Conservation (phyloP, 53 echinoderm and acorn worm species). For the Holothuria leucospilota region DNA sequence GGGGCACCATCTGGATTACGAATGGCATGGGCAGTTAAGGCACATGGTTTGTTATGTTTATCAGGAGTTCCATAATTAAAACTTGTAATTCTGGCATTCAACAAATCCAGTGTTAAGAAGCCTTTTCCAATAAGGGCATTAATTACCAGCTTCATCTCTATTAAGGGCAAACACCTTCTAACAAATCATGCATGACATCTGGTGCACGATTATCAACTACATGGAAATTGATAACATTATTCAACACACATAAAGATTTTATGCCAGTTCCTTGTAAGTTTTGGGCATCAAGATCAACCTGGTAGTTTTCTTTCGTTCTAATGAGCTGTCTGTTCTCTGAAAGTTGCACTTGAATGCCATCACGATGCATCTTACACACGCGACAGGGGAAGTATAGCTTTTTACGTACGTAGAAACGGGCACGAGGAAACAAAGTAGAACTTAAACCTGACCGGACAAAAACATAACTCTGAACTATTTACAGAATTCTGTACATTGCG, state of each 20-base stretch:
- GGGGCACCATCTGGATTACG: conserved; percentile 50
- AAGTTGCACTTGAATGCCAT: neutral
- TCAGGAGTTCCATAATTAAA: conserved; percentile 64
- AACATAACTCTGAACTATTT: no score
- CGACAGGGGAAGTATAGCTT: no score
- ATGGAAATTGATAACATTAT: conserved; percentile 40
- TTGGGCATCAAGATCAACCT: conserved; percentile 20
- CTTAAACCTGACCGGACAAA: no score
- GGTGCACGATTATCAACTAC: conserved; percentile 51
- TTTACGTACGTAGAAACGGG: no score
- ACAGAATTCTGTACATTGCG: no score
- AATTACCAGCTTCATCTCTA: conserved; percentile 58
- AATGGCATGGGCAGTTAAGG: neutral
- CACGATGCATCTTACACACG: conserved; percentile 53
- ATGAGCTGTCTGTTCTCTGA: conserved; percentile 14
- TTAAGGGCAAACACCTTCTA: conserved; percentile 58
- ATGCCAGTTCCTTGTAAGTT: conserved; percentile 62
- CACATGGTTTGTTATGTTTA: conserved; percentile 51
- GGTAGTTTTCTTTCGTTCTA: conserved; percentile 49
- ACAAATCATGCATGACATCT: conserved; percentile 64
- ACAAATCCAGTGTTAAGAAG: conserved; percentile 22
- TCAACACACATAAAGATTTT: conserved; percentile 36
- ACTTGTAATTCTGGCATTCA: conserved; percentile 60
- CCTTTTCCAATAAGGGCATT: conserved; percentile 41
- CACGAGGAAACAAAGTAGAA: no score